Conservation (phyloP, 2,888 invertebrate genomes). For the Phoronis australis region DNA sequence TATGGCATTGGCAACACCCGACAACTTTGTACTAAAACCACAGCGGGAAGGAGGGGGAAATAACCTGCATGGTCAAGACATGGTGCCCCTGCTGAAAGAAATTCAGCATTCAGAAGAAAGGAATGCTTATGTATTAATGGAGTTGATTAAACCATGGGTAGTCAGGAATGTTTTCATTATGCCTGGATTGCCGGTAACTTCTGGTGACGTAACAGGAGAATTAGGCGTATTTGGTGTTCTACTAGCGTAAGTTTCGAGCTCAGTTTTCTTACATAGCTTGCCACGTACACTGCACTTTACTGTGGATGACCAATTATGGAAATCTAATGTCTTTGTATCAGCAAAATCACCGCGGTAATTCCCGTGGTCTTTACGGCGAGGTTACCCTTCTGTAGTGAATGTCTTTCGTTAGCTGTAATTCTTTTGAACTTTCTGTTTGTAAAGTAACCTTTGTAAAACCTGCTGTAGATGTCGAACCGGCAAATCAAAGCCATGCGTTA, state of each 20-base stretch:
- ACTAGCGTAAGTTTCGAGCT: slow-evolving; percentile 74
- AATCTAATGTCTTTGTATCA: too few species aligned
- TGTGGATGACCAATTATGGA: neutral
- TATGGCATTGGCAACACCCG: slow-evolving; percentile 74
- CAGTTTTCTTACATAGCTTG: neutral
- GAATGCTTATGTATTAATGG: slow-evolving; percentile 90
- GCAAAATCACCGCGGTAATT: too few species aligned
- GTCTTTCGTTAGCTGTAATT: too few species aligned
- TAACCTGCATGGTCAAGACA: slow-evolving; percentile 80
- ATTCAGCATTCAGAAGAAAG: slow-evolving; percentile 70
- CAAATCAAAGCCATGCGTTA: neutral
- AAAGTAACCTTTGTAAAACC: too few species aligned
- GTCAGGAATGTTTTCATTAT: slow-evolving; percentile 70
- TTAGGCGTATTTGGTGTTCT: slow-evolving; percentile 92
- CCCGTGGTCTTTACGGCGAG: too few species aligned
- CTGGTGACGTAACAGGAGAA: slow-evolving; percentile 79
- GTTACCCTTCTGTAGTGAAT: too few species aligned
- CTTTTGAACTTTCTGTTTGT: too few species aligned
- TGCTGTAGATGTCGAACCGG: too few species aligned
- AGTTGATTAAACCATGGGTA: slow-evolving; percentile 75
- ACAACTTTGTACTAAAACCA: slow-evolving; percentile 87
- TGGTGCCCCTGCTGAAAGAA: slow-evolving; percentile 58
- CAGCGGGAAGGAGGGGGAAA: slow-evolving; percentile 97
- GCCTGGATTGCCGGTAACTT: slow-evolving; percentile 57
- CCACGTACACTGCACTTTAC: neutral